Base-by-base conservation (phyloP, 2,113 vertebrate species). In the Gadus macrocephalus region DNA sequence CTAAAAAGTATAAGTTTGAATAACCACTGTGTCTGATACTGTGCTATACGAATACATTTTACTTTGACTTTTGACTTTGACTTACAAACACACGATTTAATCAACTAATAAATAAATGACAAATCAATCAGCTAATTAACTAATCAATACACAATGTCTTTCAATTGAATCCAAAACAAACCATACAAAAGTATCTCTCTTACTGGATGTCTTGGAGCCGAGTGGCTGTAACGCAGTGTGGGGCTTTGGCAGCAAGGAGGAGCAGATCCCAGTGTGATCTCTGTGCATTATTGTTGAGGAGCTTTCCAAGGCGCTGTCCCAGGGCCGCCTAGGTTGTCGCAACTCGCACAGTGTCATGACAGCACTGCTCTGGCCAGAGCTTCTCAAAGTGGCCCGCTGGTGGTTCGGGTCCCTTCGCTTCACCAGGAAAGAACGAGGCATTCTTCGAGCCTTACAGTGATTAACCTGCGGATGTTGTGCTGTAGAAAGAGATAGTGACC, bases 341-440 rank as follows among this genome's bases (percentile, higher is more conserved):
- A 42, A 14, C 8, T 70, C 17, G 11, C 62, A 17, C 27, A 59
- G 69, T 0, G 20, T 69, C 27, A 55, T 66, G 5, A 64, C 61
- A 5, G 68, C 60, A 0, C 72, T 56, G 64, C 70, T 77, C 19
- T 78, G 67, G 65, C 75, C 63, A 3, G 78, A 68, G 49, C 68
- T 78, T 25, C 76, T 74, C 0, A 67, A 72, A 59, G 61, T 1
- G 2, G 62, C 69, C 28, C 80, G 85, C 25, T 81, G 67, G 58
- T 81, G 68, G 53, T 78, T 74, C n/a, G 85, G 78, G 35, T 85
- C 82, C 69, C 85, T 87, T n/a, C 88, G 81, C 71, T 89, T 92
- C 62, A 92, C 90, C 83, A 92, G 70, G 73, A 92, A 92, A 1
- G 91, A 92, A 17, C 91, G 90, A 72, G 91, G 91, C 91, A 92